phyloP scores from a whole-genome alignment of 2,888 invertebrate genomes.

The Mythimna loreyi region DNA sequence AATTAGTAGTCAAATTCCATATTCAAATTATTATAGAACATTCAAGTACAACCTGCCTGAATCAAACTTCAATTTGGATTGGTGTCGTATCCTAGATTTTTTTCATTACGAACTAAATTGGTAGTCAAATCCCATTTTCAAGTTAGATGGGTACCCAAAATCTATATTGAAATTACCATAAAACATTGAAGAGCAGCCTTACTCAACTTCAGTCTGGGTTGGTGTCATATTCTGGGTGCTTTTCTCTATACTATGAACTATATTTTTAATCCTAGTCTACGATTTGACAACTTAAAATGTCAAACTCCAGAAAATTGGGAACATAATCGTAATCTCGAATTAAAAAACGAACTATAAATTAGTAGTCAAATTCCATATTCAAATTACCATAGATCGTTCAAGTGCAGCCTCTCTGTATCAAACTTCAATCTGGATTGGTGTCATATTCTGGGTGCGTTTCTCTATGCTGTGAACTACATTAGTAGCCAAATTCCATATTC shows the following conservation, averaged over 20 bases:
- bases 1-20: too few relatives aligned
- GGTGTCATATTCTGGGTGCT: not conserved
- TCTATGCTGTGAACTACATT: not conserved
- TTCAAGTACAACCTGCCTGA: not conserved
- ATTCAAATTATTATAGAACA: too few relatives aligned
- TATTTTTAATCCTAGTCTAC: too few relatives aligned
- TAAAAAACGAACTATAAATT: too few relatives aligned
- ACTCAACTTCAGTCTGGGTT: not conserved
- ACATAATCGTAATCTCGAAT: too few relatives aligned
- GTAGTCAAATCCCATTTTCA: slow-evolving; percentile 10
- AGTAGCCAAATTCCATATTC: slow-evolving; percentile 13
- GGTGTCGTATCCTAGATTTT: not conserved
- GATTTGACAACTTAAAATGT: too few relatives aligned
- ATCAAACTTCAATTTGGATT: not conserved
- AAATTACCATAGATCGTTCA: slow-evolving; percentile 26
- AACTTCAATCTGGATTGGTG: not conserved
- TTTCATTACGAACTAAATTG: not conserved
- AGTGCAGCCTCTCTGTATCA: not conserved
- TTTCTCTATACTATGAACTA: not conserved
- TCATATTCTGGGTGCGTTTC: not conserved
- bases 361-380: slow-evolving; percentile 13
- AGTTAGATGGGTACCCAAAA: too few relatives aligned
- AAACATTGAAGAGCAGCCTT: slow-evolving; percentile 5
- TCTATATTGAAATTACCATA: slow-evolving; percentile 15
- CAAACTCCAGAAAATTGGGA: too few relatives aligned